Evolutionary conservation across 2,113 vertebrate species (phyloP).

Genomic region (Tragelaphus buxtoni): DNA sequence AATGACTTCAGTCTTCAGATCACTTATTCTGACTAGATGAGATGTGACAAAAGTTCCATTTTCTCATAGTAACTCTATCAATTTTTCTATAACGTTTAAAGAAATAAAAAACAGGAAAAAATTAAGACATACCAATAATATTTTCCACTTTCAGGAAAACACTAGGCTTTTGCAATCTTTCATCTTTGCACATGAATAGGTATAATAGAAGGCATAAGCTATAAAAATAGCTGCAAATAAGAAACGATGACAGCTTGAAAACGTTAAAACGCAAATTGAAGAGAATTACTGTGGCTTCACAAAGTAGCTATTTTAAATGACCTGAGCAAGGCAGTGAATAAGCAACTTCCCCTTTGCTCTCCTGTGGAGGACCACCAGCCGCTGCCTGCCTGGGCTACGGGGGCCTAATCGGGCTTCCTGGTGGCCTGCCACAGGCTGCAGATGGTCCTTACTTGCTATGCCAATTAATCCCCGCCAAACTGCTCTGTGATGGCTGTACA

Average conservation of each 20-base stretch:
- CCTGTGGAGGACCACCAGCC: background rate
- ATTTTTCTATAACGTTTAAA: background rate
- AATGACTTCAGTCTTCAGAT: background rate
- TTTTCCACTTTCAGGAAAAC: slow-evolving; percentile 4
- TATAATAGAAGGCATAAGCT: background rate
- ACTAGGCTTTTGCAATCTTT: background rate
- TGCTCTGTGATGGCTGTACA: background rate
- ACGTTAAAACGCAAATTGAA: slow-evolving; percentile 1
- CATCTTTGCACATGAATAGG: background rate
- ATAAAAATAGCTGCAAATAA: slow-evolving; percentile 33
- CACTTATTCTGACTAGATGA: background rate
- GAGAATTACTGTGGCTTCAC: slow-evolving; percentile 21
- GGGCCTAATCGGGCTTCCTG: background rate
- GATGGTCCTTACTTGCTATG: slow-evolving; percentile 27
- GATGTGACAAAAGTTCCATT: background rate
- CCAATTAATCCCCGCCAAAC: slow-evolving; percentile 9
- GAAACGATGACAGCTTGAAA: slow-evolving; percentile 9
- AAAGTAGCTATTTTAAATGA: slow-evolving; percentile 18
- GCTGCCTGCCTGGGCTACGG: background rate
- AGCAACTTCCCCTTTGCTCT: background rate
- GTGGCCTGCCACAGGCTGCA: background rate
- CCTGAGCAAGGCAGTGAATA: background rate
- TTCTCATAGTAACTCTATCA: background rate
- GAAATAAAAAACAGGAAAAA: slow-evolving; percentile 2
- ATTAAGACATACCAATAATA: background rate